Percentiles rank a stretch among this genome's conserved stretches.
Evolutionary conservation across 1,140 invertebrate species (phyloP).

Genomic region (Cydia pomonella): DNA sequence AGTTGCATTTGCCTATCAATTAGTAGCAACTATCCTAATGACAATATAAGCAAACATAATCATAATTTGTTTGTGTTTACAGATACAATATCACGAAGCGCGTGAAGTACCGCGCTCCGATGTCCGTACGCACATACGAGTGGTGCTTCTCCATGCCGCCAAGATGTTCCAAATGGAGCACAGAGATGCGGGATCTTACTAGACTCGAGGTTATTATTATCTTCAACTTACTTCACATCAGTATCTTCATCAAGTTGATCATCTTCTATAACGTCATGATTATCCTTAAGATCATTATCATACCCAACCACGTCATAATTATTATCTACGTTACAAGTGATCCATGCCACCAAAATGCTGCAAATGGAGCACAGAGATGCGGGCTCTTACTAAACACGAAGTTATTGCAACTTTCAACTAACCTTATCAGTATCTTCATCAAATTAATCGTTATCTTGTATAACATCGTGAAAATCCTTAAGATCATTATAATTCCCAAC

Average conservation of each 20-base stretch:
- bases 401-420: conserved; percentile 46
- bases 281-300: no score
- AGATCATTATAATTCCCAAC: no score
- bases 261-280: not conserved
- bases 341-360: conserved; percentile 85
- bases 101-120: conserved; percentile 82
- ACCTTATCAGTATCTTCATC: not conserved
- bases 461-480: no score
- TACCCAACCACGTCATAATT: no score
- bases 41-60: no score
- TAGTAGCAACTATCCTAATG: no score
- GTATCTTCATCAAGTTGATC: not conserved
- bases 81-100: conserved; percentile 83
- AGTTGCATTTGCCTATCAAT: no score
- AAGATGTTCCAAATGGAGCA: conserved; percentile 83
- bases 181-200: conserved; percentile 82
- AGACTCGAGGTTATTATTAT: conserved; percentile 73
- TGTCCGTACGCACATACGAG: conserved; percentile 83
- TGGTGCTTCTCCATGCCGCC: conserved; percentile 87
- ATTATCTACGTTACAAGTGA: no score
- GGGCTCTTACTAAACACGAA: conserved; percentile 81
- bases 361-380: conserved; percentile 82
- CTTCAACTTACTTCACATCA: not conserved
- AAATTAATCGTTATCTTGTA: not conserved
- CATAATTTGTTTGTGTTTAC: conserved; percentile 35